Conservation (phyloP, 2,888 invertebrate genomes). For the Deroplatys truncata region DNA sequence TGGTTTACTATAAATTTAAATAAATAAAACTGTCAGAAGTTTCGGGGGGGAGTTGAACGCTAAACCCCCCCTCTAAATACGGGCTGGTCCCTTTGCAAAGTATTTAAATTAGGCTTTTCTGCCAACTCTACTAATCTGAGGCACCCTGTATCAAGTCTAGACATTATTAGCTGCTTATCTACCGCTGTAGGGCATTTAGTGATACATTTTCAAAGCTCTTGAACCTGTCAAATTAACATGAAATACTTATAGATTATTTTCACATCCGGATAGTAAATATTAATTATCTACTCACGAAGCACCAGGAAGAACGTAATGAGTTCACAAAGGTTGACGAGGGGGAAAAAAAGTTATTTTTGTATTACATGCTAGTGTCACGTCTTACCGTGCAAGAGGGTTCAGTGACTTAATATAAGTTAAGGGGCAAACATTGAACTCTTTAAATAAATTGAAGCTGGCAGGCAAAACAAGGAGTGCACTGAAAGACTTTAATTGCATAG, state of each 20-base stretch:
- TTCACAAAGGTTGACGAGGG: background rate
- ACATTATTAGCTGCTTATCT: too few relatives aligned
- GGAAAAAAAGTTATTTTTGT: background rate
- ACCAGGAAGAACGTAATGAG: background rate
- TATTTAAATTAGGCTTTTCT: too few relatives aligned
- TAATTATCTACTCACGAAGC: background rate
- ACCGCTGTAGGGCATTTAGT: too few relatives aligned
- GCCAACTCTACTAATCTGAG: too few relatives aligned
- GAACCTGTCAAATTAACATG: too few relatives aligned
- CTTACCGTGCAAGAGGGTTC: background rate
- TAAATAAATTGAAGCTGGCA: background rate
- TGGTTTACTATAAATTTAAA: too few relatives aligned
- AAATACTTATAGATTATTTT: background rate
- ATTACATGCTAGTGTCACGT: background rate
- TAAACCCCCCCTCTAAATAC: too few relatives aligned
- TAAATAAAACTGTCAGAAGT: too few relatives aligned
- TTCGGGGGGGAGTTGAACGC: too few relatives aligned
- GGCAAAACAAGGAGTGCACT: background rate
- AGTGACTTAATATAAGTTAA: background rate
- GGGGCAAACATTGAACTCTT: background rate
- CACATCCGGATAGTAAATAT: background rate
- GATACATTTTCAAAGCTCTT: too few relatives aligned
- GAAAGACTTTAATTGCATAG: background rate
- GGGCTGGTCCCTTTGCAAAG: too few relatives aligned
- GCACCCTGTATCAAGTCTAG: too few relatives aligned